Conservation (phyloP, 2,797 vertebrate species). For the Channa striata region DNA sequence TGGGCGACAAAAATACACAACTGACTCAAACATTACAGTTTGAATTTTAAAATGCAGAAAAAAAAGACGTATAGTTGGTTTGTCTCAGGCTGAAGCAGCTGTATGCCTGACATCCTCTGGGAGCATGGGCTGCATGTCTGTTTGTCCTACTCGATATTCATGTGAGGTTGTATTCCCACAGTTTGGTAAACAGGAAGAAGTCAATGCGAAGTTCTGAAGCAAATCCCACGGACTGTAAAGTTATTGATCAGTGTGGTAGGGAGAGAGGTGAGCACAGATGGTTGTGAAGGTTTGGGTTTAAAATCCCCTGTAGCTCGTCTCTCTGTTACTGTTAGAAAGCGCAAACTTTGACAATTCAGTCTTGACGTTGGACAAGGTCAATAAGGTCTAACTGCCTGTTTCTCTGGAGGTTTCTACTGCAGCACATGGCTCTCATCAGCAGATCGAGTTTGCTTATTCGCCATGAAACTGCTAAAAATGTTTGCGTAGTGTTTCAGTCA, state of each 20-base stretch:
- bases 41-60: not conserved
- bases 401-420: no score
- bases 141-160: conserved; percentile 1
- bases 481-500: no score
- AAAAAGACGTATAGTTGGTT: no score
- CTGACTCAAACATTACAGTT: not conserved
- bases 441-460: no score
- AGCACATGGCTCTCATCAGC: no score
- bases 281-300: not conserved
- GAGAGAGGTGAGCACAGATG: conserved; percentile 4
- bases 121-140: not conserved
- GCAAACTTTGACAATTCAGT: no score
- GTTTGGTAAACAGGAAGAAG: conserved; percentile 49
- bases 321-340: not conserved
- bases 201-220: conserved; percentile 40
- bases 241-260: conserved; percentile 43
- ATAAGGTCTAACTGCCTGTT: no score
- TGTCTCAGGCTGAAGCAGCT: not conserved
- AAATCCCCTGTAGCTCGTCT: not conserved
- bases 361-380: no score
- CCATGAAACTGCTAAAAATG: no score
- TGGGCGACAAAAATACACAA: conserved; percentile 28
- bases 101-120: not conserved
- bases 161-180: conserved; percentile 16
- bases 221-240: conserved; percentile 31